Conservation (phyloP, 2,113 vertebrate genomes). For the Notothenia rossii region DNA sequence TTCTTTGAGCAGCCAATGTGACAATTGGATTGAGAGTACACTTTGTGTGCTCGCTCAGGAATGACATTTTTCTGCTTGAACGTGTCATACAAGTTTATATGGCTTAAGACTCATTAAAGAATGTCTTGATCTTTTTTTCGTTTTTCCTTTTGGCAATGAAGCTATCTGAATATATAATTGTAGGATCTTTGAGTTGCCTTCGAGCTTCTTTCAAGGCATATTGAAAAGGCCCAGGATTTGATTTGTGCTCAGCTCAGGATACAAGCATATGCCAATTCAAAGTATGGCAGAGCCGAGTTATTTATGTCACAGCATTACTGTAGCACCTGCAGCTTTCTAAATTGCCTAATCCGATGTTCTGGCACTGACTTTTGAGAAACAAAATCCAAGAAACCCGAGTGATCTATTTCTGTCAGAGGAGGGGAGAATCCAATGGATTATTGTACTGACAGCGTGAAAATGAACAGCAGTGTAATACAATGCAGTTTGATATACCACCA, state of each 20-base stretch:
- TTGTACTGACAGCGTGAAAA: conserved; percentile 27
- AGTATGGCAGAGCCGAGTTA: neutral
- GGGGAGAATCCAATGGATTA: conserved; percentile 32
- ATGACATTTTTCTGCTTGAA: conserved; percentile 10
- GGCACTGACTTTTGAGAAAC: neutral
- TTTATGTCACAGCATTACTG: neutral
- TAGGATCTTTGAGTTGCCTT: neutral
- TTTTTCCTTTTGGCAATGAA: neutral
- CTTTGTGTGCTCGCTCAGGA: neutral
- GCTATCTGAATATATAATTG: neutral
- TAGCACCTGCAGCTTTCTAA: neutral
- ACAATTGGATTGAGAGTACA: conserved; percentile 25
- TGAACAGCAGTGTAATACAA: conserved; percentile 39
- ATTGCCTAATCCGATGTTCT: neutral
- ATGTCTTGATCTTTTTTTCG: neutral
- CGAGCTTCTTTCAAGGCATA: neutral
- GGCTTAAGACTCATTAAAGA: neutral
- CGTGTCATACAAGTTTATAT: conserved; percentile 12
- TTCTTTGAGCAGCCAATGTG: conserved; percentile 6
- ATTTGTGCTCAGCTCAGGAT: neutral
- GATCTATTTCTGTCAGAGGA: conserved; percentile 30
- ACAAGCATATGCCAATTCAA: neutral
- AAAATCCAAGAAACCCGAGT: neutral
- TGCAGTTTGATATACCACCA: conserved; percentile 28
- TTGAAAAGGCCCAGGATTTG: neutral